Evolutionary conservation across 2,888 invertebrate genomes (phyloP), one percentile per base, ranked within the genome.

Genomic region (Lycaena phlaeas): DNA sequence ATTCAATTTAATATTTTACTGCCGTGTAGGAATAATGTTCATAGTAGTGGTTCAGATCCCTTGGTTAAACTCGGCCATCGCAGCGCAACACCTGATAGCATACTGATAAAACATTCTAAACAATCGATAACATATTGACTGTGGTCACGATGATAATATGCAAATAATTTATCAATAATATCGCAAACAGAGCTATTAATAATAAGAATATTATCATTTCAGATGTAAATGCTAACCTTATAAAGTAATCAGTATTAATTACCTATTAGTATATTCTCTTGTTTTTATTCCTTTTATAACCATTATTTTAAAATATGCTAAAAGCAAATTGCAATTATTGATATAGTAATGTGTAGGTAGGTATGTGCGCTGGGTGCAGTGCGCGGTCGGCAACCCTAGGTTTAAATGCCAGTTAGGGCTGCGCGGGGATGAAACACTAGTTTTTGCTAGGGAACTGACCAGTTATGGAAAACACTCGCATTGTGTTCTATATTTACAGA

Each of bases 381-480:
- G 31, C 9, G 31, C 31, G 11, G 18, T 11, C 15, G 31, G 9
- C 34, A 34, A 22, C 34, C 34, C 34, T 34, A 22, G 9, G 34
- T 11, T 22, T 34, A 22, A 34, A 34, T 34, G 34, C 34, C 34
- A 34, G 39, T 25, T 40, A 40, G 39, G 31, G 39, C 25, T 36
- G 36, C 14, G 36, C 22, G 22, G 30, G 30, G 38, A 38, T 28
- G 39, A 22, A 31, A 25, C 39, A 30, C 39, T 40, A 31, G 39
- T 40, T 40, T 40, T 40, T 40, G 39, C 31, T 31, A 38, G 26
- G 26, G 17, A 22, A 9, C 22, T 9, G 9, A 40, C 39, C 39
- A 31, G 39, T 40, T 40, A 40, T 40, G 31, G 39, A 40, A 40
- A 40, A 26, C 26, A n/a, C 30, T 15, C 34, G 34, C 26, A 31